These are phyloP conservation scores for Procavia capensis DNA, from an alignment of 2,113 vertebrate genomes.

Conservation along the genomic window DNA sequence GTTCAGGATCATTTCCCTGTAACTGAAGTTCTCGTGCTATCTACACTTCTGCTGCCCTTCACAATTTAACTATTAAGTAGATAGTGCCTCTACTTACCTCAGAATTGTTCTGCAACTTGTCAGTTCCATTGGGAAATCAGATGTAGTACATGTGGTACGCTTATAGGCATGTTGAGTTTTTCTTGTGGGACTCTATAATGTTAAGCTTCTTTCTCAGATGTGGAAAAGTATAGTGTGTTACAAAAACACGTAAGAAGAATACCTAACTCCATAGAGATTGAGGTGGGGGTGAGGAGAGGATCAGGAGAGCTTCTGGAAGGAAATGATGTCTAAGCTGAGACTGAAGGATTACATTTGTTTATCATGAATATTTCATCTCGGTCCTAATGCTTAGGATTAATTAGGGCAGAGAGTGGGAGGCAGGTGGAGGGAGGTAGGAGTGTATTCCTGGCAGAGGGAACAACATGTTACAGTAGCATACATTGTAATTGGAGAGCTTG, in stretches of 20 bases:
- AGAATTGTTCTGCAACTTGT: neutral
- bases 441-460: neutral
- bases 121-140: neutral
- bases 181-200: neutral
- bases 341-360: neutral
- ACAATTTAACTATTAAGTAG: neutral
- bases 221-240: neutral
- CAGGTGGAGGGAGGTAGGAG: neutral
- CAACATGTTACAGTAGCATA: neutral
- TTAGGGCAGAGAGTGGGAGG: neutral
- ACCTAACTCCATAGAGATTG: neutral
- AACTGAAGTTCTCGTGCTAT: neutral
- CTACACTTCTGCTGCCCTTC: neutral
- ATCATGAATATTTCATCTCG: neutral
- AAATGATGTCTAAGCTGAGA: neutral
- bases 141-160: neutral
- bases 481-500: neutral
- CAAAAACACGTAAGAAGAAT: neutral
- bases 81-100: neutral
- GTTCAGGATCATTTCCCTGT: neutral
- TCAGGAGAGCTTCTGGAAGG: neutral
- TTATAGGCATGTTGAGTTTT: neutral
- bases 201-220: neutral
- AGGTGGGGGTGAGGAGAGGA: neutral
- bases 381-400: neutral